Evolutionary conservation across 2,797 vertebrate genomes (phyloP).

Genomic region (Streptopelia turtur): DNA sequence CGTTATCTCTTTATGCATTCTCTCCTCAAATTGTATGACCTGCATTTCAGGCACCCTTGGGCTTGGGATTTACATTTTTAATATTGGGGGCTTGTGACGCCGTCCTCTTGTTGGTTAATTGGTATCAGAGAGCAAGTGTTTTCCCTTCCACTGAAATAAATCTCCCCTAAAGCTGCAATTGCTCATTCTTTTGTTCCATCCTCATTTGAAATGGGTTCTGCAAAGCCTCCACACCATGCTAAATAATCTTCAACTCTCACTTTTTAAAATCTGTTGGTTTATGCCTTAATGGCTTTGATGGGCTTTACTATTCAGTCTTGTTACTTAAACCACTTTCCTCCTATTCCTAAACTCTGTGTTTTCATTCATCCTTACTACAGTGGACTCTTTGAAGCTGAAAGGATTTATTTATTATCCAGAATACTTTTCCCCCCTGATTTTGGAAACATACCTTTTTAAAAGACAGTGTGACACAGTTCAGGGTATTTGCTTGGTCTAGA

Average conservation of each 20-base stretch:
- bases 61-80: conserved; percentile 85
- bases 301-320: conserved; percentile 78
- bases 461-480: conserved; percentile 72
- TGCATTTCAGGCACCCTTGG: conserved; percentile 79
- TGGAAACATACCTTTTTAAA: conserved; percentile 77
- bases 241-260: conserved; percentile 83
- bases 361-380: conserved; percentile 72
- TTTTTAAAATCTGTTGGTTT: conserved; percentile 84
- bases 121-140: conserved; percentile 83
- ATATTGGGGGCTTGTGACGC: conserved; percentile 80
- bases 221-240: conserved; percentile 79
- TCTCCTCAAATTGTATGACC: conserved; percentile 78
- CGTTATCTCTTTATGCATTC: conserved; percentile 75
- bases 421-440: conserved; percentile 71
- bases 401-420: conserved; percentile 81
- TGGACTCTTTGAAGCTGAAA: conserved; percentile 78
- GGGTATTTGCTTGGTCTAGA: conserved; percentile 73
- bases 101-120: conserved; percentile 82
- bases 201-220: conserved; percentile 82
- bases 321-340: conserved; percentile 78
- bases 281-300: conserved; percentile 84
- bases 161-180: conserved; percentile 81
- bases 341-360: conserved; percentile 71
- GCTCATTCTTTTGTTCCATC: conserved; percentile 81
- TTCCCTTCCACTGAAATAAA: conserved; percentile 83